Conservation (phyloP, 2,113 vertebrate species). For the Tenrec ecaudatus region DNA sequence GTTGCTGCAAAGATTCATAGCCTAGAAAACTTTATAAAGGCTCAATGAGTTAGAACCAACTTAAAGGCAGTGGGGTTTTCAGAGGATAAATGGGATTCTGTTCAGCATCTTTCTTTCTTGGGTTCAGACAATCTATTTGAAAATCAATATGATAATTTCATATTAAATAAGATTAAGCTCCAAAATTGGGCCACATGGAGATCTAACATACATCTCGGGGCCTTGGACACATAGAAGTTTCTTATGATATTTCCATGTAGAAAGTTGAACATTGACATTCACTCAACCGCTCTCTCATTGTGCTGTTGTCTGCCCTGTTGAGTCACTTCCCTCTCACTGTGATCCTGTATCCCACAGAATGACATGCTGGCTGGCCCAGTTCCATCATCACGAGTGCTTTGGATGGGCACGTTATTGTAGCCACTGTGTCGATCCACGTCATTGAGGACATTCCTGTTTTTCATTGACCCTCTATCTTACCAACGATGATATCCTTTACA, state of each 20-base stretch:
- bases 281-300: not conserved
- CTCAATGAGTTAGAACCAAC: too few relatives aligned
- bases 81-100: not conserved
- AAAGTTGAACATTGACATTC: not conserved
- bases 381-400: too few relatives aligned
- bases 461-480: too few relatives aligned
- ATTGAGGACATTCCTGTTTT: too few relatives aligned
- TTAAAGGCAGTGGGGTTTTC: not conserved
- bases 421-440: too few relatives aligned
- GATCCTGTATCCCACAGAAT: not conserved
- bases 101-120: slow-evolving; percentile 1
- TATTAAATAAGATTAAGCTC: not conserved
- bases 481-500: too few relatives aligned
- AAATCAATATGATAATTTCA: slow-evolving; percentile 16
- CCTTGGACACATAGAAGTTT: not conserved
- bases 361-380: not conserved
- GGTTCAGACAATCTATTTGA: not conserved
- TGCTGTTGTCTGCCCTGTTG: not conserved
- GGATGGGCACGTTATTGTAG: too few relatives aligned
- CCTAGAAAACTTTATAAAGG: too few relatives aligned
- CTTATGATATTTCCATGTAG: slow-evolving; percentile 13
- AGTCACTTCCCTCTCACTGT: not conserved
- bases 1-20: too few relatives aligned
- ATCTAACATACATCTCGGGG: not conserved
- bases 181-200: not conserved